Evolutionary conservation across 2,797 vertebrate species (phyloP), one percentile per base, ranked within the genome.

Genomic region (Arvicola amphibius): DNA sequence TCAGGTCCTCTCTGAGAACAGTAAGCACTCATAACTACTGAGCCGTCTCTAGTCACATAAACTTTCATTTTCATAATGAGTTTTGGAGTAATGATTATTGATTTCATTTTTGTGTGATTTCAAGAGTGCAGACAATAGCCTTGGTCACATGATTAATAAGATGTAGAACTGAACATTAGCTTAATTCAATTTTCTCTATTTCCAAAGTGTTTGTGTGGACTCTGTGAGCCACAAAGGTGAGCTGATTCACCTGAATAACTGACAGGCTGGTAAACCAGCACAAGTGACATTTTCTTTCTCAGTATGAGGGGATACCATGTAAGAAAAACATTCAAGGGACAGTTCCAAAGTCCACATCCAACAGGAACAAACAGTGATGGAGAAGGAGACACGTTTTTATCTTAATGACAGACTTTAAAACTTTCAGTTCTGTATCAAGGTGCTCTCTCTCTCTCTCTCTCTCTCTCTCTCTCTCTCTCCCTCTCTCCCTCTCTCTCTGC

Each of bases 61-160:
- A n/a, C 67, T 21, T 67, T 67, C 34, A 10, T n/a, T n/a, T 71
- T 71, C 34, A 71, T 10, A n/a, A 67, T 53, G 84, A 85, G 25
- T 46, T 93, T 92, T 59, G 81, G 61, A 40, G 3, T 81, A 53
- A 89, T 25, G 85, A 59, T 85, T 48, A 77, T 83, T 86, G 67
- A 93, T 85, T 59, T 67, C 37, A 77, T 91, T 90, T 95, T 92
- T 93, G 90, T 90, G 71, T 90, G 51, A 77, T 29, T 88, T 84
- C 34, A 76, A 74, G 14, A 63, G 4, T 88, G 4, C 65, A 90
- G 53, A 14, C 67, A 88, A 65, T 96, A 88, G 34, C 59, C 32
- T 83, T 51, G 48, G 34, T 91, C 85, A 92, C 77, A 63, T 93
- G 88, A 94, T 88, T 92, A 93, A 61, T 90, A 79, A 92, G 32